Evolutionary conservation across 2,888 invertebrate genomes (phyloP).

Genomic region (Hetaerina titia): DNA sequence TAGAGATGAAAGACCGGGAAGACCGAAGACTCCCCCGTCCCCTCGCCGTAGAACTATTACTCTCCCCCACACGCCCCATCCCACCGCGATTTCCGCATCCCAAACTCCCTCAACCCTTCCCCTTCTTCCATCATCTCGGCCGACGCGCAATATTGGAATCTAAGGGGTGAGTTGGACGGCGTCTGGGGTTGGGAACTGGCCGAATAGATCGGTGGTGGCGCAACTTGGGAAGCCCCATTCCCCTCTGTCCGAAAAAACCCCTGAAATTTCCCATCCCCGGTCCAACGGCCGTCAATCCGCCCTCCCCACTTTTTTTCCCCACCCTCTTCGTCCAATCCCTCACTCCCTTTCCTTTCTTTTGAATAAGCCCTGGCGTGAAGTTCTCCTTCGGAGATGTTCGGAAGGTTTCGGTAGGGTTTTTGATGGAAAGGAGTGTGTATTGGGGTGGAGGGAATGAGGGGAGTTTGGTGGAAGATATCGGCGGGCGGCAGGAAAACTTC

Average conservation of each 20-base stretch:
- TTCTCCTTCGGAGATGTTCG: not conserved
- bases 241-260: not conserved
- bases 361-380: not conserved
- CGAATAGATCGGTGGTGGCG: not conserved
- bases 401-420: not conserved
- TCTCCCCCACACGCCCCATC: not conserved
- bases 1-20: not conserved
- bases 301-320: not conserved
- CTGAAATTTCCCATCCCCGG: not conserved
- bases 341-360: not conserved
- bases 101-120: not conserved
- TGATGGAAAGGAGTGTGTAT: not conserved
- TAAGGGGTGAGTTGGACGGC: not conserved
- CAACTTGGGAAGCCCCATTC: not conserved
- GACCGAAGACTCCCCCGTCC: not conserved
- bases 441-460: not conserved
- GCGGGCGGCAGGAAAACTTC: not conserved
- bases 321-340: not conserved
- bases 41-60: not conserved
- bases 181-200: not conserved
- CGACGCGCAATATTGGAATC: constrained; percentile 7
- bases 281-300: not conserved
- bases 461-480: not conserved
- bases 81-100: not conserved
- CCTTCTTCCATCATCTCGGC: constrained; percentile 8